A percentile compares a stretch with the other conserved stretches of the same genome.
Evolutionary conservation across 2,113 vertebrate genomes (phyloP).

Genomic region (Myanophis thanlyinensis): DNA sequence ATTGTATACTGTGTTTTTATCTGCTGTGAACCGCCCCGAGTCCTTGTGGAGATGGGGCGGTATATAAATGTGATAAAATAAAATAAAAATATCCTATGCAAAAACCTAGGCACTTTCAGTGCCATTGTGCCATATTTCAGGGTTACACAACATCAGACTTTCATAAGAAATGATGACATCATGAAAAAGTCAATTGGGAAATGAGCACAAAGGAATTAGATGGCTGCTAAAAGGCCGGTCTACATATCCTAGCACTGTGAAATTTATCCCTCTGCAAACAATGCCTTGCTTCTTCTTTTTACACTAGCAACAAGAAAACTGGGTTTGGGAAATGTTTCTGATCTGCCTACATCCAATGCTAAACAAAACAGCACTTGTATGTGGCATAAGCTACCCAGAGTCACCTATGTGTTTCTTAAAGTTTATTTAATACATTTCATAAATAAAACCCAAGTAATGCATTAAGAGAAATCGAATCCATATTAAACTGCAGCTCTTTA

Average conservation of each 20-base stretch:
- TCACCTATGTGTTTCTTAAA: neutral
- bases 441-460: accelerated
- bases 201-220: neutral
- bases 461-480: slow-evolving; percentile 16
- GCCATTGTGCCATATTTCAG: neutral
- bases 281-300: neutral
- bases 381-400: neutral
- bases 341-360: neutral
- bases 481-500: slow-evolving; percentile 5
- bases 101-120: neutral
- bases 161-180: neutral
- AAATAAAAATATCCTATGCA: too few relatives aligned
- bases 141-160: neutral
- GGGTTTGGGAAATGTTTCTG: neutral
- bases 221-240: neutral
- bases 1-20: too few relatives aligned
- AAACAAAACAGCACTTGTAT: slow-evolving; percentile 14
- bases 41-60: too few relatives aligned
- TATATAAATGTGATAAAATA: too few relatives aligned
- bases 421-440: neutral
- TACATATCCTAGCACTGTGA: neutral
- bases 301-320: neutral
- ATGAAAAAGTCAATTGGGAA: neutral
- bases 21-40: too few relatives aligned
- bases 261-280: neutral